Evolutionary conservation across 1,140 invertebrate species (phyloP).

Genomic region (Saxidomus purpurata): DNA sequence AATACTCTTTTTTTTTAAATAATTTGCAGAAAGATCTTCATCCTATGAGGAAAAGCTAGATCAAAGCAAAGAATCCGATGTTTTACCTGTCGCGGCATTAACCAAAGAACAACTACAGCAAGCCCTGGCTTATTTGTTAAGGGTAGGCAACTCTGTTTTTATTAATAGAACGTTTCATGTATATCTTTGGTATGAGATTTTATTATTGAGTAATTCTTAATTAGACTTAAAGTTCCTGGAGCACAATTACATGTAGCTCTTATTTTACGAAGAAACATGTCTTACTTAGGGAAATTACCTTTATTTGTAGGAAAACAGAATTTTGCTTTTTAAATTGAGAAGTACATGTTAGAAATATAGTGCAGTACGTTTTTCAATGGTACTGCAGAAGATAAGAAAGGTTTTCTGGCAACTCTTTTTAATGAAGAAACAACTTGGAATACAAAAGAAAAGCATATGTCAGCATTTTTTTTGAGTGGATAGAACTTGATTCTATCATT

Average conservation of each 20-base stretch:
- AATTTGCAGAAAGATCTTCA: neutral
- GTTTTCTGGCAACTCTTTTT: too few species aligned
- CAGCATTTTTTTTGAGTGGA: too few species aligned
- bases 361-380: too few species aligned
- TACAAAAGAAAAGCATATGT: neutral
- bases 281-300: too few species aligned
- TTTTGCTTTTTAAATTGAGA: too few species aligned
- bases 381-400: too few species aligned
- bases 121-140: conserved; percentile 94
- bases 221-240: neutral
- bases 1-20: neutral
- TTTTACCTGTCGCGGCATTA: conserved; percentile 88
- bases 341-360: too few species aligned
- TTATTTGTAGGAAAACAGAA: too few species aligned
- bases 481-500: too few species aligned
- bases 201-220: neutral
- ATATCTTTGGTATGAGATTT: neutral
- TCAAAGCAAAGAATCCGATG: conserved; percentile 40
- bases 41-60: conserved; percentile 7
- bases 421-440: neutral
- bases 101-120: conserved; percentile 95
- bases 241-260: too few species aligned
- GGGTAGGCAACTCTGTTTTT: conserved; percentile 81
- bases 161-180: neutral
- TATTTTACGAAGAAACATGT: too few species aligned